Evolutionary conservation across 2,797 vertebrate species (phyloP), one percentile per base, ranked within the genome.

Genomic region (Euphonia xanthogaster): DNA sequence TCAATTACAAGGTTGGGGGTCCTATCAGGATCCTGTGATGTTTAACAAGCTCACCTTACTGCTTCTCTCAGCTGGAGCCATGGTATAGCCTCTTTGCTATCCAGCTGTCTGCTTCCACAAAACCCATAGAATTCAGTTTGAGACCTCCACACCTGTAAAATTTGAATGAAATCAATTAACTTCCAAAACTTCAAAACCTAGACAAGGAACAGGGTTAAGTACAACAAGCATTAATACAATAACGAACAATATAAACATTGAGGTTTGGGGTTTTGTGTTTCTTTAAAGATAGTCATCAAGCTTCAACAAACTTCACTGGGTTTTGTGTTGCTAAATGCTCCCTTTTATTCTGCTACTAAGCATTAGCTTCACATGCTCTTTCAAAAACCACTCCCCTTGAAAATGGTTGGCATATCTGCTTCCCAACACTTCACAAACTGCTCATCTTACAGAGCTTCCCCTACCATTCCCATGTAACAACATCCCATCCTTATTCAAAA

Each of bases 11-110:
- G 45, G 67, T 1, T 93, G 71, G 53, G 78, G 94, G 89, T 91
- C 95, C 91, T 91, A 2, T 8, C 48, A 91, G 60, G 61, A 93
- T 77, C 82, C 81, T 93, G 60, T 87, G 55, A 79, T 87, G 72
- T 91, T 87, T 88, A 91, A 94, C 78, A 96, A 91, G 78, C 94
- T 95, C 79, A 96, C 94, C 96, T 96, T 90, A 80, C 85, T 74
- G 81, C 72, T 90, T 90, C 61, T 90, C 82, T 87, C 89, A 84
- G 91, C 58, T 94, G 92, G 39, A 95, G 89, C 93, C 96, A 97
- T 96, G 75, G 54, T 80, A 77, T 39, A 91, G 86, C 37, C 68
- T 94, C 91, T 95, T 85, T 28, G 3, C 78, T 83, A 61, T 50
- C 75, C 93, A 80, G 85, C 57, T 74, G 57, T 67, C 80, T 90